A percentile compares a stretch with the other conserved stretches of the same genome.
phyloP scores from a whole-genome alignment of 2,888 invertebrate species.

The Polymixis lichenea region DNA sequence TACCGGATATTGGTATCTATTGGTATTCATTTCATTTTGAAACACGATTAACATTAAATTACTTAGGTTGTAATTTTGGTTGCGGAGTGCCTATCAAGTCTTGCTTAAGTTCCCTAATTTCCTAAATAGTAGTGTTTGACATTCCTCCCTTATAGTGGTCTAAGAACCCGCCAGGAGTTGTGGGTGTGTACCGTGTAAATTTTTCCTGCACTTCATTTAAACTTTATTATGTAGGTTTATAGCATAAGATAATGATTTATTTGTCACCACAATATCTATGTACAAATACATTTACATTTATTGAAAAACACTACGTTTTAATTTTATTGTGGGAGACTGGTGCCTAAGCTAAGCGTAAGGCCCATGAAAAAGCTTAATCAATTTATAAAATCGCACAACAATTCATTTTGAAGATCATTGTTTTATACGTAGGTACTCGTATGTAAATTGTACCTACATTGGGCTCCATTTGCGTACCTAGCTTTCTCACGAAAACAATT shows the following conservation, averaged over 20 bases:
- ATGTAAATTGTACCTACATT: neutral
- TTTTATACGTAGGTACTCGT: neutral
- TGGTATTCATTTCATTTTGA: neutral
- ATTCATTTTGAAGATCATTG: neutral
- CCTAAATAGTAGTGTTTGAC: too few species aligned
- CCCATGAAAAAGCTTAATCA: neutral
- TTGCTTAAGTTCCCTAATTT: neutral
- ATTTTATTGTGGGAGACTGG: too few species aligned
- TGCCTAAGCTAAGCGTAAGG: too few species aligned
- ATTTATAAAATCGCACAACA: neutral
- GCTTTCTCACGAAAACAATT: conserved; percentile 16
- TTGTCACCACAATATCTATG: too few species aligned
- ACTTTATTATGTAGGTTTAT: neutral
- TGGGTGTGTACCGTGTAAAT: neutral
- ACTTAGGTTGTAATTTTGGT: neutral
- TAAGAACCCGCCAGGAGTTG: neutral
- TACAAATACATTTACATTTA: too few species aligned
- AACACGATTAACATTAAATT: neutral
- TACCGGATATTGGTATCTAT: conserved; percentile 19
- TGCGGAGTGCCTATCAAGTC: neutral
- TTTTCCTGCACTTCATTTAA: neutral
- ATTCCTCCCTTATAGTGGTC: neutral
- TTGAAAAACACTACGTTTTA: too few species aligned
- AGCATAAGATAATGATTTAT: too few species aligned
- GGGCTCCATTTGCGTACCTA: neutral